A percentile compares a stretch with the other conserved stretches of the same genome.
These are phyloP conservation scores for Sphaerodactylus townsendi DNA, from an alignment of 2,113 vertebrate genomes.

Conservation along the genomic window DNA sequence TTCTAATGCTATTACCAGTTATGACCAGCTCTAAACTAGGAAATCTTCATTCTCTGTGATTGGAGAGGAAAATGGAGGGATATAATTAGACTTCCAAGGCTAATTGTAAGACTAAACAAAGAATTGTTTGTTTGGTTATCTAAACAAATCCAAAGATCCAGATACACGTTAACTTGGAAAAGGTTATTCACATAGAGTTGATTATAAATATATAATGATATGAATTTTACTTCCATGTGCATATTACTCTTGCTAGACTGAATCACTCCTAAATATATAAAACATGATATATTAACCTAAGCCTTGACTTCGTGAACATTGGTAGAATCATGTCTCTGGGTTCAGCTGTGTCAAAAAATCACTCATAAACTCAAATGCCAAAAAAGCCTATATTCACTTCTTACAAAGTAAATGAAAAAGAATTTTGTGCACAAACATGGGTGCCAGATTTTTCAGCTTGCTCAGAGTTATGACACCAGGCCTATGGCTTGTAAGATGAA, in stretches of 20 bases:
- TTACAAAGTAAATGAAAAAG: not conserved
- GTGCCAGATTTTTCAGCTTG: not conserved
- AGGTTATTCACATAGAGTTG: not conserved
- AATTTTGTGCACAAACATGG: conserved; percentile 1
- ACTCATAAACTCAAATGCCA: not conserved
- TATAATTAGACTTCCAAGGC: no score
- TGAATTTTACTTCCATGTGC: not conserved
- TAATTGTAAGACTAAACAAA: no score
- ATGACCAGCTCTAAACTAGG: no score
- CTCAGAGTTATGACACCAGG: not conserved
- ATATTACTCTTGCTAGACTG: not conserved
- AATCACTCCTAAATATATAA: not conserved
- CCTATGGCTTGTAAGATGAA: conserved; percentile 1
- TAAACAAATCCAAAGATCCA: no score
- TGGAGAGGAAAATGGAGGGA: no score
- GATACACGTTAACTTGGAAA: no score
- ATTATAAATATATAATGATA: not conserved
- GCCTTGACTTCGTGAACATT: not conserved
- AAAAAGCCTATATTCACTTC: not conserved
- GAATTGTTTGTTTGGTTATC: no score
- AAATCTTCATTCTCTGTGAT: no score
- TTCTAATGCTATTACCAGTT: no score
- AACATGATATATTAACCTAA: not conserved
- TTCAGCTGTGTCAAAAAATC: not conserved
- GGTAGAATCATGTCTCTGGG: not conserved